Evolutionary conservation across 2,113 vertebrate genomes (phyloP).

Genomic region (Dendropsophus ebraccatus): DNA sequence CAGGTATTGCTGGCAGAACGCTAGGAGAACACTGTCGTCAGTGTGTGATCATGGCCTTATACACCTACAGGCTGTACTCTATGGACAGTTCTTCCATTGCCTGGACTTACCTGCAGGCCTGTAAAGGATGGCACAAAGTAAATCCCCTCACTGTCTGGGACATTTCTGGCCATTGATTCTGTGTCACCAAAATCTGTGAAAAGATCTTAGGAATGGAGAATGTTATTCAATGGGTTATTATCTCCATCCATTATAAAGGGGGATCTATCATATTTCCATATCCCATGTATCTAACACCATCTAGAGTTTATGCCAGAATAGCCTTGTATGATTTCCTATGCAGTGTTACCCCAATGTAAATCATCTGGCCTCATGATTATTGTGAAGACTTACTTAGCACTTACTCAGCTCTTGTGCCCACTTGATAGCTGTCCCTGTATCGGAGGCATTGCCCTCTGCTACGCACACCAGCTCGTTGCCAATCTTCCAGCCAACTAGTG

Average conservation of each 20-base stretch:
- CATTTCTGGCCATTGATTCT: conserved; percentile 83
- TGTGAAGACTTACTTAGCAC: conserved; percentile 60
- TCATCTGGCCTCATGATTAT: not conserved
- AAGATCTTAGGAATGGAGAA: conserved; percentile 77
- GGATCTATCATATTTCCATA: not conserved
- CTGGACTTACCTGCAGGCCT: conserved; percentile 85
- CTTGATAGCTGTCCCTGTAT: conserved; percentile 85
- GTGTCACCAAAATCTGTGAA: conserved; percentile 85
- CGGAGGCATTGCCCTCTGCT: conserved; percentile 88
- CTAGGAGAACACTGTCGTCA: too few species aligned
- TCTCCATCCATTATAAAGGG: not conserved
- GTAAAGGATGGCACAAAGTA: conserved; percentile 94
- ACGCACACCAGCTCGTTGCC: conserved; percentile 88
- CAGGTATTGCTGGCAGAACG: too few species aligned
- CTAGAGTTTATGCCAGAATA: not conserved
- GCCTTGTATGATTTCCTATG: not conserved
- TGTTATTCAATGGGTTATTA: not conserved
- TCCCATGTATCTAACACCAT: not conserved
- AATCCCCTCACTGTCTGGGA: conserved; percentile 87
- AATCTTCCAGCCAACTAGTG: conserved; percentile 95
- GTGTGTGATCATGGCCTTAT: too few species aligned
- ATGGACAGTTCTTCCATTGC: not conserved
- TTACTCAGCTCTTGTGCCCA: conserved; percentile 92
- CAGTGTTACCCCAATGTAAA: not conserved
- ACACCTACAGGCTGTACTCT: too few species aligned